These are phyloP conservation scores for Latrodectus elegans DNA, from an alignment of 2,888 invertebrate genomes.

Conservation along the genomic window DNA sequence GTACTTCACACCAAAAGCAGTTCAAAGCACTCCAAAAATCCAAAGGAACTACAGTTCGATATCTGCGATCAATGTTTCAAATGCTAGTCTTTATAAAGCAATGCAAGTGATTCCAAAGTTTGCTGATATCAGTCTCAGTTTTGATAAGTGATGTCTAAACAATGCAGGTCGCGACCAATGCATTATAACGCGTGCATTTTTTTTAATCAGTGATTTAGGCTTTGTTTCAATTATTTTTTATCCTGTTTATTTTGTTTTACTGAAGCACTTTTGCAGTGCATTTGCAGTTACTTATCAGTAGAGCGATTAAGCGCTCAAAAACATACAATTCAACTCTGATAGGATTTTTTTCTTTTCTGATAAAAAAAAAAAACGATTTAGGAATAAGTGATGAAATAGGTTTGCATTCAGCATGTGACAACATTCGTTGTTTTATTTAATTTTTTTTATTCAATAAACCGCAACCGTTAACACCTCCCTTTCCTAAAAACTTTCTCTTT, in stretches of 20 bases:
- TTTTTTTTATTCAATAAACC: too few species aligned
- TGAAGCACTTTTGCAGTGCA: conserved; percentile 35
- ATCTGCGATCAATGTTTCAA: neutral
- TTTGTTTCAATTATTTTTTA: conserved; percentile 54
- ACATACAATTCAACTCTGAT: conserved; percentile 31
- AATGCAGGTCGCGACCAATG: conserved; percentile 51
- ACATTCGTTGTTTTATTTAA: too few species aligned
- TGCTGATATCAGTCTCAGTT: conserved; percentile 47
- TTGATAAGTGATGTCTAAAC: conserved; percentile 60
- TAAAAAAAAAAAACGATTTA: conserved; percentile 8
- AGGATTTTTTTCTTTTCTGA: too few species aligned
- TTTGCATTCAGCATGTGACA: conserved; percentile 6
- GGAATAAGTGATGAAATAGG: conserved; percentile 27
- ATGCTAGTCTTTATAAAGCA: conserved; percentile 22
- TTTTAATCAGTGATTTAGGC: conserved; percentile 47
- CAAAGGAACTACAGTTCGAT: neutral
- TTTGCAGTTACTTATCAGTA: conserved; percentile 53
- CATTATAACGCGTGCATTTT: conserved; percentile 26
- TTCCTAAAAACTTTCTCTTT: too few species aligned
- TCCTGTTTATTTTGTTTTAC: conserved; percentile 24
- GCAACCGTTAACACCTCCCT: too few species aligned
- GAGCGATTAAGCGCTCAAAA: conserved; percentile 2
- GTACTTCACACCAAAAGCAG: neutral
- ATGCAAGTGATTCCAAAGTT: conserved; percentile 59
- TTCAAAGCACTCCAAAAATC: neutral